phyloP scores from a whole-genome alignment of 2,113 vertebrate genomes.

The Malurus elegans region DNA sequence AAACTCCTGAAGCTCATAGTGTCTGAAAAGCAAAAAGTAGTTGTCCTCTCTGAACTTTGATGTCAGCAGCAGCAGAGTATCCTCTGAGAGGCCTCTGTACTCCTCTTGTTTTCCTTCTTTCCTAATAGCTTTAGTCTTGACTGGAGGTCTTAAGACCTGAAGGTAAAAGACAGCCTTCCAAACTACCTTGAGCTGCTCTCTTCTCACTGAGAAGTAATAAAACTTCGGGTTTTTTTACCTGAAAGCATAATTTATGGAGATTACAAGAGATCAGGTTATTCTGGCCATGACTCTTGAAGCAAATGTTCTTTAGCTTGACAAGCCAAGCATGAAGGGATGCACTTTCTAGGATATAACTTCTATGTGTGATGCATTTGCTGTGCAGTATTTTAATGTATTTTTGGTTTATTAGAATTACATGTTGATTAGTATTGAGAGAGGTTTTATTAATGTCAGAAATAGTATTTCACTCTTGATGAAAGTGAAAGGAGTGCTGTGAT shows the following conservation, averaged over 20 bases:
- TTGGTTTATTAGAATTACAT: not conserved
- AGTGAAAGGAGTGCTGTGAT: not conserved
- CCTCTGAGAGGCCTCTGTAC: not conserved
- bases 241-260: not conserved
- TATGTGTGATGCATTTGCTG: not conserved
- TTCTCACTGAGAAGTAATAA: not conserved
- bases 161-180: not conserved
- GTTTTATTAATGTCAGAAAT: not conserved
- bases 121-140: not conserved
- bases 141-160: not conserved
- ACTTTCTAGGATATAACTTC: not conserved
- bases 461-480: not conserved
- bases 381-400: not conserved
- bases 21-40: not conserved
- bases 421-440: not conserved
- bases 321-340: not conserved
- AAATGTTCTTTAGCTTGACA: not conserved
- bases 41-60: not conserved
- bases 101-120: not conserved
- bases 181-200: not conserved
- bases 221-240: not conserved
- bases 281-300: not conserved
- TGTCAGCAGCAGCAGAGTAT: not conserved
- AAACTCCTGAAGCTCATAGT: not conserved
- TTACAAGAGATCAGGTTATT: not conserved